Conservation (phyloP, 2,888 invertebrate species). For the Clepsis dumicolana region DNA sequence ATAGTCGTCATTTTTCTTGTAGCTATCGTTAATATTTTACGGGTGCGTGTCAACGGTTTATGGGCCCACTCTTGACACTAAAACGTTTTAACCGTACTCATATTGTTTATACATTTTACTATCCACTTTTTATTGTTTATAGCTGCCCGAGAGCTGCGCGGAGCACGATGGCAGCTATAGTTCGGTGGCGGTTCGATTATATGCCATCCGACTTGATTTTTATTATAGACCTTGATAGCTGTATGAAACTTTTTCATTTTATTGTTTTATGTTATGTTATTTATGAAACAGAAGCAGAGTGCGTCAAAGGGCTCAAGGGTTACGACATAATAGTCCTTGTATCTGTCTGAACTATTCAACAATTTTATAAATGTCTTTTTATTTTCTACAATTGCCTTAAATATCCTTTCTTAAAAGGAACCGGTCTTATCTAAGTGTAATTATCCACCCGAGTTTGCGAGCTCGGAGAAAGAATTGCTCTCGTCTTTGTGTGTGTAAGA, state of each 20-base stretch:
- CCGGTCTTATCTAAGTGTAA: constrained; percentile 74
- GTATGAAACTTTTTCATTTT: constrained; percentile 53
- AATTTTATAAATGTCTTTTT: constrained; percentile 17
- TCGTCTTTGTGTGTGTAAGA: constrained; percentile 65
- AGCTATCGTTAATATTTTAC: constrained; percentile 85
- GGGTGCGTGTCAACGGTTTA: constrained; percentile 85
- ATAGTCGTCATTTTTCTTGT: constrained; percentile 85
- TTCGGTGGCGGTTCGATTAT: constrained; percentile 72
- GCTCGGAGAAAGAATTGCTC: constrained; percentile 82
- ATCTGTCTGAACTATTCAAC: constrained; percentile 19
- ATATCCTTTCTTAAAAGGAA: constrained; percentile 40
- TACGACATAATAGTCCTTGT: constrained; percentile 31
- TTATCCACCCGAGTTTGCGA: constrained; percentile 83
- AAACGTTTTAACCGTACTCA: constrained; percentile 84
- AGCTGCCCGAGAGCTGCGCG: constrained; percentile 74
- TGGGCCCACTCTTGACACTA: constrained; percentile 85
- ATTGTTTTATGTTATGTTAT: constrained; percentile 42
- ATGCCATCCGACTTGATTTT: constrained; percentile 74
- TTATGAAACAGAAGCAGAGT: constrained; percentile 39
- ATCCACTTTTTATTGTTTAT: constrained; percentile 84
- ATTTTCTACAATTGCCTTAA: constrained; percentile 30
- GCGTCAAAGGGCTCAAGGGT: constrained; percentile 31
- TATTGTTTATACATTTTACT: constrained; percentile 86
- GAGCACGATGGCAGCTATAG: constrained; percentile 71
- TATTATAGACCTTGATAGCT: constrained; percentile 68